Evolutionary conservation across 1,140 invertebrate genomes (phyloP).

Genomic region (Grapholita molesta): DNA sequence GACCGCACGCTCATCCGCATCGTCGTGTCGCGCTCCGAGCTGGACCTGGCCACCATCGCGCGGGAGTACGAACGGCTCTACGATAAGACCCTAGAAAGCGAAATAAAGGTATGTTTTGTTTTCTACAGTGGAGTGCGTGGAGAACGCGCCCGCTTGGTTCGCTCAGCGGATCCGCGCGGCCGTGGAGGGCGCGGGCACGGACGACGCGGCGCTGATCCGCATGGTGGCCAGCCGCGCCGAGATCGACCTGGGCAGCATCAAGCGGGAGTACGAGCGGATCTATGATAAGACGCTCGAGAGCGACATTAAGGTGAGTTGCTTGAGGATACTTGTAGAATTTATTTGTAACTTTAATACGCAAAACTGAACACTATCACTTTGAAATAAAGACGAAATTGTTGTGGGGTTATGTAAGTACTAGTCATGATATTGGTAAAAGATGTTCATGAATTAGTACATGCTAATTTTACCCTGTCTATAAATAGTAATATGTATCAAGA

Average conservation of each 20-base stretch:
- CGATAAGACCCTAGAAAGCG: conserved; percentile 83
- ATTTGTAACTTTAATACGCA: no score
- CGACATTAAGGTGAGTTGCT: conserved; percentile 79
- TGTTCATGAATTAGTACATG: neutral
- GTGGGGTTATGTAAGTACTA: no score
- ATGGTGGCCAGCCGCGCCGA: conserved; percentile 85
- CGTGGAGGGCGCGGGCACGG: conserved; percentile 85
- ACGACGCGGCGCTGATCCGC: conserved; percentile 84
- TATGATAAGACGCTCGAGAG: conserved; percentile 85
- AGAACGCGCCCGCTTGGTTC: conserved; percentile 85
- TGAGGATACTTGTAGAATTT: conserved; percentile 12
- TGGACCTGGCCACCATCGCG: conserved; percentile 85
- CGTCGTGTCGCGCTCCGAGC: conserved; percentile 85
- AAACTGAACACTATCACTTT: no score
- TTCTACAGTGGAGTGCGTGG: conserved; percentile 82
- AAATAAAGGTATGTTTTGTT: conserved; percentile 79
- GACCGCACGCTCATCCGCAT: conserved; percentile 86
- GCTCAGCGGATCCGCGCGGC: conserved; percentile 84
- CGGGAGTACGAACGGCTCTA: conserved; percentile 83
- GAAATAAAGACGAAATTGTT: no score
- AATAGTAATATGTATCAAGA: neutral
- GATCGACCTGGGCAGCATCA: conserved; percentile 85
- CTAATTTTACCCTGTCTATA: neutral
- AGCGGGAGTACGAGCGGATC: conserved; percentile 82
- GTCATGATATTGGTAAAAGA: no score